Evolutionary conservation across 2,888 invertebrate genomes (phyloP), one percentile per base, ranked within the genome.

Genomic region (Aphodius granarius): DNA sequence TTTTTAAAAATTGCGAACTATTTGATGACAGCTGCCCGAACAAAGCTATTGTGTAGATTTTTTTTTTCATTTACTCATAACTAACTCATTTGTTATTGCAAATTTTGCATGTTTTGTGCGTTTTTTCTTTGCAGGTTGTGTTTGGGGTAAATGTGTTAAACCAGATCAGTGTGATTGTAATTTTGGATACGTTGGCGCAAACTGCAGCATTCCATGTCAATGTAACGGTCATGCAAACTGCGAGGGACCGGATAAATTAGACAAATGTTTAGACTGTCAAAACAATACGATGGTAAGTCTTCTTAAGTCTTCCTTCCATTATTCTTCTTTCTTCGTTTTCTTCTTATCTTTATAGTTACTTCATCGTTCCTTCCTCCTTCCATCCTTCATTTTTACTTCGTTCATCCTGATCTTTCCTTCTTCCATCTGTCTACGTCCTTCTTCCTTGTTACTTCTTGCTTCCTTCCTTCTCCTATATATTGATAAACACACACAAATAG

Each of bases 191-290:
- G 97, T 98, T 20, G 97, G 98, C 73, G 93, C 94, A 80, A 97
- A 97, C 88, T 98, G 98, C 86, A 95, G 95, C 81, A 95, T 95
- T 78, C 95, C 96, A 87, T 98, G 98, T 86, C 93, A 95, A 85
- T 98, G 98, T 86, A 97, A 98, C 86, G 97, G 97, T 0, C 97
- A 98, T 88, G 94, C 97, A 75, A 92, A 97, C 85, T 98, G 98
- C 86, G 93, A 92, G 82, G 95, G 96, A 0, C 95, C 95, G 5
- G 94, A 95, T 84, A 93, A 93, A 82, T 89, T 96, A 77, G 94
- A 95, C 84, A 90, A 91, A 77, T 98, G 98, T 84, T 88, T 93
- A 63, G 89, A 94, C 85, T 98, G 98, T 84, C 92, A 94, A 83
- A 97, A 98, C 85, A 96, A 97, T 84, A 98, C 98, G 1, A 94